Evolutionary conservation across 2,888 invertebrate genomes (phyloP), one percentile per base, ranked within the genome.

Genomic region (Leptinotarsa juncta): DNA sequence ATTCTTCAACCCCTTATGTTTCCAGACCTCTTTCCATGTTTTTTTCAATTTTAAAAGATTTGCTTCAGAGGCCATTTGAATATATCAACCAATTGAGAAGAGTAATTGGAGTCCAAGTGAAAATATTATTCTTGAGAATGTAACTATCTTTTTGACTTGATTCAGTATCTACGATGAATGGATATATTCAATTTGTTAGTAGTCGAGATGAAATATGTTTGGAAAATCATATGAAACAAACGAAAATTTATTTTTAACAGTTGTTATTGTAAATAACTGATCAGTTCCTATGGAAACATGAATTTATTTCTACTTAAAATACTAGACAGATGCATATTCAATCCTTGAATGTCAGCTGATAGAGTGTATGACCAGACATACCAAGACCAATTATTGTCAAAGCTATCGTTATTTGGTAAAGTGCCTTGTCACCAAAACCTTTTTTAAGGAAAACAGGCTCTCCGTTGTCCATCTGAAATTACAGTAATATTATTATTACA

Each of bases 361-460:
- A 86, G 77, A 84, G 79, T 5, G 85, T 77, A 60, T 85, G 81
- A 16, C 80, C 60, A 65, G 82, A 83, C 80, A 86, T 80, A 20
- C 68, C 88, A 10, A 88, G 10, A 10, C 89, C 89, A 51, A 88
- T 77, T 12, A 85, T 48, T 51, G 85, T 82, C 0, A 90, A 78
- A 0, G 83, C 82, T 48, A 87, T 78, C 2, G 90, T 90, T 2
- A 85, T 15, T 18, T 86, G 84, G 80, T 87, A 90, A 71, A 92
- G 82, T 16, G 91, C 80, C 76, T 81, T 88, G 78, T 92, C 92
- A 10, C 86, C 71, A 2, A 90, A 86, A 67, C 92, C 92, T 48
- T 89, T 90, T 84, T 92, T 92, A 81, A 92, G 85, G 87, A 90
- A 90, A 3, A 92, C 89, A 0, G 91, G 91, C 4, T 89, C 82